Base-by-base conservation (phyloP, 2,888 invertebrate species). In the Linhomoeus sp. region DNA sequence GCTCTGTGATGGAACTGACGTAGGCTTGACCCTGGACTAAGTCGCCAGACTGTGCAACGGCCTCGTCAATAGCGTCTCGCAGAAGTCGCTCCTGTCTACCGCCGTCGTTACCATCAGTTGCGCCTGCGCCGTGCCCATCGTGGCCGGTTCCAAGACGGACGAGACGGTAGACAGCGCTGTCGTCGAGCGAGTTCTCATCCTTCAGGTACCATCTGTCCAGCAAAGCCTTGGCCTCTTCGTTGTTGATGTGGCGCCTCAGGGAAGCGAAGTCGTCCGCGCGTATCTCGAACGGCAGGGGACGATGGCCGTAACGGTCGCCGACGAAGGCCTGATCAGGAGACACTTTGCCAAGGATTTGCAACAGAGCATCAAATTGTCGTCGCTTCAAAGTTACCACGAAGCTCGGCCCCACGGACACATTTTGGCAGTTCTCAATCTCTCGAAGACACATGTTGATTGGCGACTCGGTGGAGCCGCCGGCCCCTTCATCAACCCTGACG, bases 251-350 rank as follows among this genome's bases (percentile, higher is more conserved):
- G 49, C 84, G 84, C 40, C 83, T 72, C n/a, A 92, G 70, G 73
- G 83, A 69, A 61, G 80, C 80, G 45, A 90, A 73, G 62, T 92
- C 87, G 0, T 81, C 81, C 29, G 85, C 86, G 1, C 85, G 69
- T 49, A 92, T 84, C 62, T 85, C 83, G 0, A 88, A 87, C 1
- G 90, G 90, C 53, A 92, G 85, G 0, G 90, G 90, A 19, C 90
- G 76, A 67, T 92, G 90, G 22, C 92, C 92, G 67, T 92, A 92
- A 67, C 92, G 92, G 70, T 92, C 90, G 0, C 90, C 92, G 25
- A 92, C 70, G 62, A 92, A 90, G 44, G 87, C 78, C 79, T n/a
- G 37, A 37, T 37, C 37, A 12, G 37, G 37, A n/a, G 17, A n/a
- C 35, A 33, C 15, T 37, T 37, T 37, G 7, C 3, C 9, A 37